Conservation (phyloP, 2,888 invertebrate species). For the Harpagoxenus sublaevis region DNA sequence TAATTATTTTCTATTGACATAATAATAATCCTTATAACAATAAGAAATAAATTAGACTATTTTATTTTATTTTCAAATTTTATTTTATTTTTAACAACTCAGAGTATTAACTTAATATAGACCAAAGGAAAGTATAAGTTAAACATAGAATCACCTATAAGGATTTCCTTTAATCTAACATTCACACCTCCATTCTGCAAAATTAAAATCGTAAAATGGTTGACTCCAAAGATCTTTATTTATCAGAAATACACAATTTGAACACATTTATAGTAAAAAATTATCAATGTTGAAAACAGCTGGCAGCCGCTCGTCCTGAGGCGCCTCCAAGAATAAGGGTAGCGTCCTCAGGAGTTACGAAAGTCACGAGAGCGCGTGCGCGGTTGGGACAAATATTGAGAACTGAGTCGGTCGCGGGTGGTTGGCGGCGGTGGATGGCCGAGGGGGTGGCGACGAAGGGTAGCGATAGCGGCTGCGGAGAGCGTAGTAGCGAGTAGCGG, state of each 20-base stretch:
- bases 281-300: conserved; percentile 36
- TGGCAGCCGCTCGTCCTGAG: conserved; percentile 71
- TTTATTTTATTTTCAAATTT: background rate
- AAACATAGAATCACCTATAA: background rate
- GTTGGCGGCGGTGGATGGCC: conserved; percentile 34
- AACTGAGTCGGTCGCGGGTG: conserved; percentile 50
- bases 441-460: conserved; percentile 36
- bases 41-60: background rate
- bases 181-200: background rate
- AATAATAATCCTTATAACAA: background rate
- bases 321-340: conserved; percentile 79
- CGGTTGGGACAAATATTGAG: conserved; percentile 66
- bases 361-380: conserved; percentile 40
- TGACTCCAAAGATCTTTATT: background rate
- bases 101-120: background rate
- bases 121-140: background rate
- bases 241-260: background rate
- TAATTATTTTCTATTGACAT: background rate
- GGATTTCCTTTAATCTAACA: background rate
- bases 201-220: background rate
- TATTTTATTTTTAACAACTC: background rate
- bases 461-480: conserved; percentile 36
- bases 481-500: conserved; percentile 57
- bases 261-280: background rate
- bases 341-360: conserved; percentile 75